phyloP scores from a whole-genome alignment of 2,888 invertebrate genomes.

The Pedicia rivosa region DNA sequence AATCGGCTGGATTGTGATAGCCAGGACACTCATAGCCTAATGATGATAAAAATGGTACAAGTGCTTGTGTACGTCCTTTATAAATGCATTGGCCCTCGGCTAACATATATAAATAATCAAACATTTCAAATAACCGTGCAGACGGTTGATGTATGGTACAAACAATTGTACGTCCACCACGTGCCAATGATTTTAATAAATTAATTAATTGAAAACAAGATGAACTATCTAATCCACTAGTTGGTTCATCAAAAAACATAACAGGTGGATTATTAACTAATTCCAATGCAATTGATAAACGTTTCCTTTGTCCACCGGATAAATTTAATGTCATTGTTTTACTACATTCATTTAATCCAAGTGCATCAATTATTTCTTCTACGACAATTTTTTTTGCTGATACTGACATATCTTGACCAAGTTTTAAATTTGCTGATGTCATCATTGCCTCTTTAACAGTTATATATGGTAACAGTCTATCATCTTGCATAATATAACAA shows the following conservation, averaged over 20 bases:
- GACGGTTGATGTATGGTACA: conserved; percentile 96
- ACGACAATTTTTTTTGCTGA: conserved; percentile 65
- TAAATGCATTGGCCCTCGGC: conserved; percentile 91
- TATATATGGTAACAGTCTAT: conserved; percentile 74
- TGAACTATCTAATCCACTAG: conserved; percentile 84
- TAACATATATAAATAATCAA: conserved; percentile 81
- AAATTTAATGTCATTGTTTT: conserved; percentile 66
- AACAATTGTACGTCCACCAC: conserved; percentile 79
- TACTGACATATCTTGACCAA: conserved; percentile 59
- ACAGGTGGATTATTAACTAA: conserved; percentile 92
- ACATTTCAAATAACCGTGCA: conserved; percentile 89
- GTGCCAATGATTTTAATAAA: conserved; percentile 71
- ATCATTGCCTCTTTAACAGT: conserved; percentile 87
- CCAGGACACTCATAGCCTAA: conserved; percentile 82
- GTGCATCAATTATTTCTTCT: conserved; percentile 69
- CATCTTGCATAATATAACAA: conserved; percentile 95
- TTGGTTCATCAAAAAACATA: conserved; percentile 95
- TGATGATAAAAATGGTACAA: conserved; percentile 76
- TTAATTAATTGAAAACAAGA: conserved; percentile 88
- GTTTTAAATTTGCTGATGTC: conserved; percentile 84
- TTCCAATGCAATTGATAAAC: conserved; percentile 81
- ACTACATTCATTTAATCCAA: conserved; percentile 62
- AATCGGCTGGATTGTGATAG: conserved; percentile 95
- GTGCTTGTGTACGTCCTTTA: conserved; percentile 62
- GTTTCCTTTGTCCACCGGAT: conserved; percentile 82